Conservation (phyloP, 2,113 vertebrate species). For the Ceyx margarethae region DNA sequence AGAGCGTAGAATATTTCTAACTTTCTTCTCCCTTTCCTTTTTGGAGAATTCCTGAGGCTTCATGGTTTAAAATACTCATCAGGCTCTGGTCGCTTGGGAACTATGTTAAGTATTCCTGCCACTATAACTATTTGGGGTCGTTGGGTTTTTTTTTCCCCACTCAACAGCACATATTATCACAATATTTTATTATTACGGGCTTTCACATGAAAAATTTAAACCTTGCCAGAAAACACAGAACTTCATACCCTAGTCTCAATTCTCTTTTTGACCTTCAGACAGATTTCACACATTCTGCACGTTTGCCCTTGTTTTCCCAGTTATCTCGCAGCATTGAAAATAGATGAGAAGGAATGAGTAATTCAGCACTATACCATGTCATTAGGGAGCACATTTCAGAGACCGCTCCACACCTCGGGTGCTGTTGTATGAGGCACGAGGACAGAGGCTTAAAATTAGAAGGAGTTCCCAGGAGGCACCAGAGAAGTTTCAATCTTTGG, state of each 20-base stretch:
- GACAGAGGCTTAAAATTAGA: constrained; percentile 38
- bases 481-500: not conserved
- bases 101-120: constrained; percentile 62
- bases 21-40: not conserved
- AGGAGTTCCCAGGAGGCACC: not conserved
- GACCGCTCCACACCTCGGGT: constrained; percentile 4
- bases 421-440: not conserved
- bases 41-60: constrained; percentile 33
- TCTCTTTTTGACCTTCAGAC: constrained; percentile 28
- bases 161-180: not conserved
- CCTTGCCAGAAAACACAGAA: not conserved
- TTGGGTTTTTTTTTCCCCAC: not conserved
- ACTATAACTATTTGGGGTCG: constrained; percentile 21
- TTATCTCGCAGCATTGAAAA: constrained; percentile 24
- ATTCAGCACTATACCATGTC: not conserved
- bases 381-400: constrained; percentile 20
- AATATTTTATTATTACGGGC: not conserved
- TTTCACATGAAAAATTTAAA: not conserved
- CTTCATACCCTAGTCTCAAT: not conserved
- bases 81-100: constrained; percentile 30
- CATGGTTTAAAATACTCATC: constrained; percentile 53
- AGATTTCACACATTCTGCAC: not conserved
- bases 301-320: constrained; percentile 29
- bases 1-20: not conserved
- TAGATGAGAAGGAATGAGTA: constrained; percentile 6